Conservation (phyloP, 2,113 vertebrate genomes). For the Zapornia atra region DNA sequence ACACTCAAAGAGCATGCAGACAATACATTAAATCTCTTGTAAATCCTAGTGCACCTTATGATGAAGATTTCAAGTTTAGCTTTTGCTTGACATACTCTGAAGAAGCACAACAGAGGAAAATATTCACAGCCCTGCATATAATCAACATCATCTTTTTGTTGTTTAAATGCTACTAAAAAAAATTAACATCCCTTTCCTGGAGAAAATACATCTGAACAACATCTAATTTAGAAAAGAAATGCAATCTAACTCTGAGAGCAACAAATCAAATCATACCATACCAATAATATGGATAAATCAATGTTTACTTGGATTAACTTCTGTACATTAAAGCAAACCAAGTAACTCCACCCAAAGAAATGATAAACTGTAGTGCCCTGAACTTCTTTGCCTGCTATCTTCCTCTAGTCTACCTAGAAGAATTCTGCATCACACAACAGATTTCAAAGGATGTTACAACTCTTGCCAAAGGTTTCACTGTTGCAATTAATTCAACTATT, state of each 20-base stretch:
- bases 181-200: not conserved
- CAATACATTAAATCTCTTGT: accelerated
- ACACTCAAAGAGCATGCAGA: not conserved
- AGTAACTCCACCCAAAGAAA: not conserved
- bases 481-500: constrained; percentile 2
- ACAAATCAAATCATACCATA: not conserved
- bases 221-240: not conserved
- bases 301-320: not conserved
- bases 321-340: not conserved
- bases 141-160: not conserved
- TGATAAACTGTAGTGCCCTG: accelerated
- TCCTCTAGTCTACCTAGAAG: constrained; percentile 16
- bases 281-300: not conserved
- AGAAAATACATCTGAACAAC: not conserved
- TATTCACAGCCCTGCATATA: not conserved
- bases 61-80: not conserved
- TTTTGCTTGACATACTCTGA: too few relatives aligned
- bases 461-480: not conserved
- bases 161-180: not conserved
- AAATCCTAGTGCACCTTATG: not conserved
- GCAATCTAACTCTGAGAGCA: not conserved
- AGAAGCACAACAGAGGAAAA: not conserved
- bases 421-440: not conserved
- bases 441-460: not conserved
- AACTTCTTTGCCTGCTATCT: not conserved